Percentiles rank a stretch among this genome's conserved stretches.
Evolutionary conservation across 2,113 vertebrate genomes (phyloP).

Genomic region (Eira barbara): DNA sequence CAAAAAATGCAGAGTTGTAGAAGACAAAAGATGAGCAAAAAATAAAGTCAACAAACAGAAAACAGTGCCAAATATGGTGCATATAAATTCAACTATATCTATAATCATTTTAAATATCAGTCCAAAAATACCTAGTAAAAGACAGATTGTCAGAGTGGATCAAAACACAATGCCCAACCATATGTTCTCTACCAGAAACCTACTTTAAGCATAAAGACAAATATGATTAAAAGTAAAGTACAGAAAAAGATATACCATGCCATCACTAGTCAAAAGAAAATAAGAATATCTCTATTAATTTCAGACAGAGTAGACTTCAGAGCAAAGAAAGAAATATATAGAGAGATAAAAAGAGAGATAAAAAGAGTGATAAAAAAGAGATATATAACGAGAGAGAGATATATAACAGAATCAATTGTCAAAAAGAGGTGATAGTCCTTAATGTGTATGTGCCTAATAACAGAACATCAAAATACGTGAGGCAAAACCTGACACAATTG

Average conservation of each 20-base stretch:
- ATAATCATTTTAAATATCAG: not conserved
- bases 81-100: not conserved
- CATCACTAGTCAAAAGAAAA: not conserved
- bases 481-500: not conserved
- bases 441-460: not conserved
- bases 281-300: not conserved
- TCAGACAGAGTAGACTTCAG: not conserved
- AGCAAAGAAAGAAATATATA: not conserved
- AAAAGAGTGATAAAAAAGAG: too few relatives aligned
- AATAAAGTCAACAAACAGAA: not conserved
- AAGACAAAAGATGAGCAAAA: not conserved
- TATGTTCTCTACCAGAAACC: not conserved
- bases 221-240: not conserved
- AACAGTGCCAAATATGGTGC: not conserved
- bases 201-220: not conserved
- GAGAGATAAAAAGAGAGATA: too few relatives aligned
- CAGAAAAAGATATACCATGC: not conserved
- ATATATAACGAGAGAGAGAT: too few relatives aligned
- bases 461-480: not conserved
- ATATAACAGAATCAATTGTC: not conserved
- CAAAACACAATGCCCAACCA: not conserved
- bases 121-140: not conserved
- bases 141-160: not conserved
- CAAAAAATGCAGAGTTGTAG: not conserved
- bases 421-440: not conserved